Evolutionary conservation across 2,113 vertebrate genomes (phyloP), one percentile per base, ranked within the genome.

Genomic region (Xyrauchen texanus): DNA sequence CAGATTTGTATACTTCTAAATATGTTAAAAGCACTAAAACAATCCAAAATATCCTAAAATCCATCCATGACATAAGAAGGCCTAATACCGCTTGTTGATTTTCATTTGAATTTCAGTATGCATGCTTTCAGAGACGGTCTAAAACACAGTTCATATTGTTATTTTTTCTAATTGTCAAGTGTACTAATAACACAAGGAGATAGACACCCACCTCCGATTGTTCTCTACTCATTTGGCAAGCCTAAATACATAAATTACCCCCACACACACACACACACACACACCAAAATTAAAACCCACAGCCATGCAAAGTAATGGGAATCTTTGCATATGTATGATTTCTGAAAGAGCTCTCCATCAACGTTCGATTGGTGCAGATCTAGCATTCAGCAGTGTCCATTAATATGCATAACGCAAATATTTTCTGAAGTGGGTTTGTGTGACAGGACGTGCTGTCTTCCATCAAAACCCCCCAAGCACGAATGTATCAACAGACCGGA

Each of bases 291-390:
- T 34, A 34, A 34, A 34, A 34, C 21, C 21, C 21, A 34, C 21
- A 34, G 21, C 21, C 21, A 34, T 34, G 21, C 21, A 72, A 72
- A 72, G 70, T 72, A 72, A 72, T 61, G 70, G 70, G 8, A 60
- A 73, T 73, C 15, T 72, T 72, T 47, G 70, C 55, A 73, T 73
- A 73, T 73, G 60, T 61, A 58, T 73, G 44, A 73, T 47, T 47
- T 47, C n/a, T 11, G 44, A 44, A 72, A 72, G 55, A 72, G 44
- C 55, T 42, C 55, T 73, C 53, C 44, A 47, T 47, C 68, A n/a
- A 44, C 52, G 8, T 13, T 1, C 11, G 42, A 12, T 65, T 65
- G 63, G 11, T 65, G 64, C 64, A 13, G 12, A 47, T 15, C 12
- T 5, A 44, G 0, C 64, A 8, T 45, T 71, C 70, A 12, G 21